Evolutionary conservation across 2,113 vertebrate genomes (phyloP), one percentile per base, ranked within the genome.

Genomic region (Aix galericulata): DNA sequence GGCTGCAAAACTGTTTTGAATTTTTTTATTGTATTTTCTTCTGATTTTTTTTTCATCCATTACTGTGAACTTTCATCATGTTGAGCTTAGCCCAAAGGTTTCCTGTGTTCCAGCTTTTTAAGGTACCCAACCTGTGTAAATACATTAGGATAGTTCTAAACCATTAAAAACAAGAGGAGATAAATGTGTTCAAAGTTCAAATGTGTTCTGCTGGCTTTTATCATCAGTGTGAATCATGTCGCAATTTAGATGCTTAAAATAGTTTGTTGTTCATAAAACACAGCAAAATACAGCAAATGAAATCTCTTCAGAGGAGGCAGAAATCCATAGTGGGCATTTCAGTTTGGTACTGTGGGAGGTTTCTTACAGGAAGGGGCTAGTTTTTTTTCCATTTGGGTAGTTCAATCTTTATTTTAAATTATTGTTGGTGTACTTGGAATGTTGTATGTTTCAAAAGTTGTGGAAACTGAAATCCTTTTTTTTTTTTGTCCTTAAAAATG

Each of bases 191-290:
- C 76, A 83, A 82, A 93, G 94, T 95, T 95, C 89, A 91, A 48
- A 95, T 83, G 76, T 86, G 69, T 95, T 93, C 91, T 86, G n/a
- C 83, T 88, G 88, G 76, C 88, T 94, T 94, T 96, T 96, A 95
- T 95, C 79, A 93, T 82, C 87, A 75, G 4, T 5, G 64, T 94
- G 91, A 95, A 95, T 95, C 89, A 94, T 91, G 60, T 68, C 67
- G 82, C 91, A 93, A 89, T 95, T 96, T 86, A 89, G 72, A 81
- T 74, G 89, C 93, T 75, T 93, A 93, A 91, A 96, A 95, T 97
- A 96, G 85, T 95, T 91, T 8, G 23, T 87, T 94, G 52, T 85
- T 91, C 75, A 82, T 93, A 89, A 91, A 93, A 73, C 29, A n/a
- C 72, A 79, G 52, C 52, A 81, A 93, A 95, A 92, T 88, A 84